phyloP scores from a whole-genome alignment of 2,888 invertebrate genomes.

The Diabrotica balteata region DNA sequence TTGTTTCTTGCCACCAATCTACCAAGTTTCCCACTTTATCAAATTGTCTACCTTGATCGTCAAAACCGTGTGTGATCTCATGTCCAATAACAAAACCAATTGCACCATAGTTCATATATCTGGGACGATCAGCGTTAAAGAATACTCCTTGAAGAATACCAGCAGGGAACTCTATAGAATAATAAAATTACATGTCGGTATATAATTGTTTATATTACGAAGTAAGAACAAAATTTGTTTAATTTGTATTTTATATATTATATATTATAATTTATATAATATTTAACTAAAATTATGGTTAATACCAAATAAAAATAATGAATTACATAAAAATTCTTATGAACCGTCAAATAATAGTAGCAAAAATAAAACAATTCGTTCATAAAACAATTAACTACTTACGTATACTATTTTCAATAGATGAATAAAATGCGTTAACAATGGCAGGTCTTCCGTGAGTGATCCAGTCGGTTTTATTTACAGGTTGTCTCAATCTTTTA shows the following conservation, averaged over 20 bases:
- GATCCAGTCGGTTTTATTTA: slow-evolving; percentile 87
- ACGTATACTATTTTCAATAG: slow-evolving; percentile 88
- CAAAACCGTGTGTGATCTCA: slow-evolving; percentile 91
- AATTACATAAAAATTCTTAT: too few relatives aligned
- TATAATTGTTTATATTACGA: too few relatives aligned
- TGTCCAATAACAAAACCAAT: slow-evolving; percentile 93
- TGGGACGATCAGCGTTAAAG: slow-evolving; percentile 86
- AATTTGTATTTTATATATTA: too few relatives aligned
- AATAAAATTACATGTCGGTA: too few relatives aligned
- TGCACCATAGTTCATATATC: slow-evolving; percentile 91
- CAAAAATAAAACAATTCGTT: not conserved
- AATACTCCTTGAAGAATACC: slow-evolving; percentile 92
- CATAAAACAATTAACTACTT: slow-evolving; percentile 59
- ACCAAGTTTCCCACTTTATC: slow-evolving; percentile 90
- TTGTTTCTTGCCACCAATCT: slow-evolving; percentile 91
- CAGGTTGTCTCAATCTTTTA: slow-evolving; percentile 76
- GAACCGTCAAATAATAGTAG: not conserved
- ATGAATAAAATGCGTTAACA: slow-evolving; percentile 86
- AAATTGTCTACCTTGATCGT: slow-evolving; percentile 90
- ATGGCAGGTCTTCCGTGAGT: slow-evolving; percentile 84
- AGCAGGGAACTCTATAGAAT: slow-evolving; percentile 83
- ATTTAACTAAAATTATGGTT: too few relatives aligned
- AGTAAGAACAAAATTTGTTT: too few relatives aligned
- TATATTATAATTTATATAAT: too few relatives aligned
- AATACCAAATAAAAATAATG: too few relatives aligned